Conservation (phyloP, 2,888 invertebrate genomes). For the Ophion ventricosus region DNA sequence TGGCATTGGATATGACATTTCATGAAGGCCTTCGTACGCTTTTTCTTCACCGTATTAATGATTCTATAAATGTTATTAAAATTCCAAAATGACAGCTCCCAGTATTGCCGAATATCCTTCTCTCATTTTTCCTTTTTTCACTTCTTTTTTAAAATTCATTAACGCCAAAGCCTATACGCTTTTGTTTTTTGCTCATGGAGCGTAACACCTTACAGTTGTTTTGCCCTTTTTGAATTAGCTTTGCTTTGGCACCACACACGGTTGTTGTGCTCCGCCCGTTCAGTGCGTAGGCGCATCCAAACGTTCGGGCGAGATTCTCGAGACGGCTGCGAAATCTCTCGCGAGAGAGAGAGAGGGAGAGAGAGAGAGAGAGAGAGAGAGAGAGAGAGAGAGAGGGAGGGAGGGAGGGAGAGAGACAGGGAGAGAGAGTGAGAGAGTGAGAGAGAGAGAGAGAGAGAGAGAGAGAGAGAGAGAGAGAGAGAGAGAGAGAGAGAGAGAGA, state of each 20-base stretch:
- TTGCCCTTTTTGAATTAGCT: slow-evolving; percentile 80
- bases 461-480: slow-evolving; percentile 41
- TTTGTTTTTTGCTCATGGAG: slow-evolving; percentile 74
- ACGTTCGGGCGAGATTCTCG: slow-evolving; percentile 65
- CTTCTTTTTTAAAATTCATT: slow-evolving; percentile 49
- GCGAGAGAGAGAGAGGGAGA: slow-evolving; percentile 38
- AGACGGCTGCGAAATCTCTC: slow-evolving; percentile 47
- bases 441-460: slow-evolving; percentile 32
- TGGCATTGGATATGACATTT: too few relatives aligned
- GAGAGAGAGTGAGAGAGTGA: slow-evolving; percentile 46
- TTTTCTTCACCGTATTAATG: slow-evolving; percentile 67
- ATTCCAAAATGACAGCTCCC: slow-evolving; percentile 83
- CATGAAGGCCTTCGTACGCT: too few relatives aligned
- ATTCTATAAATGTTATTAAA: slow-evolving; percentile 83
- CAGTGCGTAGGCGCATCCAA: slow-evolving; percentile 78
- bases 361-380: slow-evolving; percentile 47
- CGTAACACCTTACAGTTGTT: slow-evolving; percentile 76
- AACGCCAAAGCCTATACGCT: slow-evolving; percentile 52
- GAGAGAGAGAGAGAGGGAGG: slow-evolving; percentile 34
- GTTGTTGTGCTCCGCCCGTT: slow-evolving; percentile 75
- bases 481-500: slow-evolving; percentile 45
- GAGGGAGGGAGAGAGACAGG: slow-evolving; percentile 56
- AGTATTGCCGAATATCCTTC: slow-evolving; percentile 77
- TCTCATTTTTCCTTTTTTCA: slow-evolving; percentile 68
- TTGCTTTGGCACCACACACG: slow-evolving; percentile 72